Conservation (phyloP, 2,888 invertebrate species). For the Parnassius orleans region DNA sequence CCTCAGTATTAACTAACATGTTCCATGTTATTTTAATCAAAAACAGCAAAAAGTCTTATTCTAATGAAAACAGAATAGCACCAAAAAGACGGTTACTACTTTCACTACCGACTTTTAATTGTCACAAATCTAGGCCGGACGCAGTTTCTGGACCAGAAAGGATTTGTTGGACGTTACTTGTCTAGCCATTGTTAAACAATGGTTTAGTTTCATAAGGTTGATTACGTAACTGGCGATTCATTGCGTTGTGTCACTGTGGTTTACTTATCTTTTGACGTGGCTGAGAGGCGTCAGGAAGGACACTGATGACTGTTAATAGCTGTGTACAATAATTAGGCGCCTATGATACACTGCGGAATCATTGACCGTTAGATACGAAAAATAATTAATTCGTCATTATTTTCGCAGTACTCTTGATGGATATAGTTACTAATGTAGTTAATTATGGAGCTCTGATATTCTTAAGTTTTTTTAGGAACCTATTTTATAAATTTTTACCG, state of each 20-base stretch:
- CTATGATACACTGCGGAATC: background rate
- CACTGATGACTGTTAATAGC: background rate
- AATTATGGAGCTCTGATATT: no score
- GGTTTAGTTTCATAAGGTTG: conserved; percentile 28
- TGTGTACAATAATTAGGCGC: conserved; percentile 3
- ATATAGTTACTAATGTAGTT: no score
- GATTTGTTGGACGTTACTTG: conserved; percentile 43
- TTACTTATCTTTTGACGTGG: conserved; percentile 22
- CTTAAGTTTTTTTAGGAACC: no score
- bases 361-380: conserved; percentile 1
- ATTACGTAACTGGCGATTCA: conserved; percentile 34
- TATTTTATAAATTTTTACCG: no score
- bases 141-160: conserved; percentile 74
- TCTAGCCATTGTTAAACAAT: conserved; percentile 56
- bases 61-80: no score
- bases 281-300: conserved; percentile 8
- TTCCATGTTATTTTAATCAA: no score
- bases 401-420: no score
- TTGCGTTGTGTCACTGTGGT: conserved; percentile 31
- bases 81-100: background rate
- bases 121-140: conserved; percentile 41
- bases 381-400: no score
- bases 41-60: no score
- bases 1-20: no score
- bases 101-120: conserved; percentile 15